Percentiles rank a stretch among this genome's conserved stretches.
Conservation (phyloP, 2,888 invertebrate genomes). For the Tachina grossa region DNA sequence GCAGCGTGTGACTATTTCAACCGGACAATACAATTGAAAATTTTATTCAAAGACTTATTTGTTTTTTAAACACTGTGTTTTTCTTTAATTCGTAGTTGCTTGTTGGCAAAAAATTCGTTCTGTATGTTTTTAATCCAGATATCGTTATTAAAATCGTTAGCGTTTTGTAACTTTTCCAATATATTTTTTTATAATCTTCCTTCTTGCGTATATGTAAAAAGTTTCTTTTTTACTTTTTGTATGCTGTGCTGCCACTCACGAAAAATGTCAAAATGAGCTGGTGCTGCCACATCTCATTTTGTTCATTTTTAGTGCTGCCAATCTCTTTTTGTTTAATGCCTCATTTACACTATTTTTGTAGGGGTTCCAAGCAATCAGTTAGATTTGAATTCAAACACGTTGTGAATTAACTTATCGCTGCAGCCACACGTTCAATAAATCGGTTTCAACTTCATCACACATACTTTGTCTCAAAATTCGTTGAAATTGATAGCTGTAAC, state of each 20-base stretch:
- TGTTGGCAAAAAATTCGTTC: constrained; percentile 42
- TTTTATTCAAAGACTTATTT: constrained; percentile 49
- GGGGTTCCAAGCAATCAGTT: neutral
- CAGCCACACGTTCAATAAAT: no score
- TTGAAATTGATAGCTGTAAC: no score
- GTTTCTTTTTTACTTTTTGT: constrained; percentile 56
- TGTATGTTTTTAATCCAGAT: constrained; percentile 18
- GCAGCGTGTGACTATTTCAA: constrained; percentile 67
- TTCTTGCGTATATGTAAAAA: constrained; percentile 11
- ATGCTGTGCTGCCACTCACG: constrained; percentile 49
- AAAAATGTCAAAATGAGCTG: constrained; percentile 41
- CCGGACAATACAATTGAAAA: constrained; percentile 67
- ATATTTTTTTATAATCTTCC: constrained; percentile 52
- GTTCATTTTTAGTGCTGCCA: constrained; percentile 3
- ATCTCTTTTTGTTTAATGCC: neutral
- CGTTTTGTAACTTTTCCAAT: constrained; percentile 63
- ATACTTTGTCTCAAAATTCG: no score
- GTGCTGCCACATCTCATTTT: constrained; percentile 16
- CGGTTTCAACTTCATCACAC: no score
- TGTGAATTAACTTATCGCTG: no score
- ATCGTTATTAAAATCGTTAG: constrained; percentile 41
- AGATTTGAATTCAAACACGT: no score
- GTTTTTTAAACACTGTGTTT: constrained; percentile 49
- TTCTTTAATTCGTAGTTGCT: constrained; percentile 57
- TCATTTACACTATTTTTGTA: neutral